phyloP scores from a whole-genome alignment of 2,797 vertebrate genomes.

The Tiaroga cobitis region DNA sequence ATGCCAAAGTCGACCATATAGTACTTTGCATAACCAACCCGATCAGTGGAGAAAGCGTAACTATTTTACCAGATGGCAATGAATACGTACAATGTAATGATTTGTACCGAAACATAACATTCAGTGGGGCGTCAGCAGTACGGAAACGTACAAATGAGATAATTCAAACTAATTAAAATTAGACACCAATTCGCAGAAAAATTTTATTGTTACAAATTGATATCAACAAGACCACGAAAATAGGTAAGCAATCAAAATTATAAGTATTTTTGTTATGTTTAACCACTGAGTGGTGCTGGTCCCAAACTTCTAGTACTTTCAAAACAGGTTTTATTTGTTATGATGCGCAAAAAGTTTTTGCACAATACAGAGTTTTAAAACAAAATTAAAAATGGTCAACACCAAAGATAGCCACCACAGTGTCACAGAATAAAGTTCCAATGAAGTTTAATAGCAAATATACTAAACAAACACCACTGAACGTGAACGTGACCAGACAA shows the following conservation, averaged over 20 bases:
- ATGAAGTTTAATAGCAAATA: too few species aligned
- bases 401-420: too few species aligned
- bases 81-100: not conserved
- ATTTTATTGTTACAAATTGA: not conserved
- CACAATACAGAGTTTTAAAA: not conserved
- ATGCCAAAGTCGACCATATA: not conserved
- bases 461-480: too few species aligned
- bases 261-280: not conserved
- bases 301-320: not conserved
- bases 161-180: too few species aligned
- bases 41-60: not conserved
- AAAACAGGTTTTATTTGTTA: too few species aligned
- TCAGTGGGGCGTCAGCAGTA: not conserved
- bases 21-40: not conserved
- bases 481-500: too few species aligned
- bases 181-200: not conserved
- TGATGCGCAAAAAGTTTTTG: not conserved
- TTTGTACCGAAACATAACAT: not conserved
- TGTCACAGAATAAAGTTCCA: too few species aligned
- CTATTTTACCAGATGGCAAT: not conserved
- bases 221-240: not conserved
- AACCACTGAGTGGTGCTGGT: not conserved
- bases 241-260: not conserved
- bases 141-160: not conserved
- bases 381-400: not conserved